A percentile compares a stretch with the other conserved stretches of the same genome.
phyloP scores from a whole-genome alignment of 2,888 invertebrate genomes.

The Drosophila macrospina region DNA sequence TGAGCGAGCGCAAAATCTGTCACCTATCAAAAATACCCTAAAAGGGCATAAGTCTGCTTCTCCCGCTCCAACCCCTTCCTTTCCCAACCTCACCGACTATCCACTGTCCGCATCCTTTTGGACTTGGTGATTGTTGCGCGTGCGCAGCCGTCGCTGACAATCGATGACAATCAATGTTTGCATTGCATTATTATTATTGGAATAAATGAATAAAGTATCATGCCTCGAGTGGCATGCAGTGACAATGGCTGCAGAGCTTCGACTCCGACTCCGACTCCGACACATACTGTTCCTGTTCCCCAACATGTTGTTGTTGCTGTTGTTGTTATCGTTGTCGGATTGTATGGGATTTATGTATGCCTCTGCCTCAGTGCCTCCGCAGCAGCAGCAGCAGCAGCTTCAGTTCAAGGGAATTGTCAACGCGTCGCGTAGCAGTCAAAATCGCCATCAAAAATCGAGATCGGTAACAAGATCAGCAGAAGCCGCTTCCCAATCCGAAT shows the following conservation, averaged over 20 bases:
- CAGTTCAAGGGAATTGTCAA: conserved; percentile 83
- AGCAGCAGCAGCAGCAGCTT: conserved; percentile 20
- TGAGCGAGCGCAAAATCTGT: conserved; percentile 77
- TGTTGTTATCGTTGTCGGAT: conserved; percentile 27
- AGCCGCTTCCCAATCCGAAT: conserved; percentile 39
- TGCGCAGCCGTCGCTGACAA: conserved; percentile 69
- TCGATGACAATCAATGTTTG: conserved; percentile 84
- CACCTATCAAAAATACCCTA: conserved; percentile 84
- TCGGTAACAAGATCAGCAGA: conserved; percentile 82
- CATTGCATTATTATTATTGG: conserved; percentile 84
- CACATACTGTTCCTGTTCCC: conserved; percentile 48
- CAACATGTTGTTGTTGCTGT: conserved; percentile 25
- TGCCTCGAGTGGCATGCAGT: conserved; percentile 74
- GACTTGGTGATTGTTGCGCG: conserved; percentile 58
- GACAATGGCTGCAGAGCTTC: conserved; percentile 77
- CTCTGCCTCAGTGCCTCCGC: conserved; percentile 29
- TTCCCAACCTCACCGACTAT: too few species aligned
- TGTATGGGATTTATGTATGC: conserved; percentile 70
- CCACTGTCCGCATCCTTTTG: not conserved
- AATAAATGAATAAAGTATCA: conserved; percentile 84
- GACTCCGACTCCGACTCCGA: conserved; percentile 32
- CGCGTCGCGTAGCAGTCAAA: conserved; percentile 78
- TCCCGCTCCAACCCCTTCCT: conserved; percentile 2
- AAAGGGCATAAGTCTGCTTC: conserved; percentile 80
- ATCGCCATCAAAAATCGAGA: conserved; percentile 81